Conservation (phyloP, 2,113 vertebrate genomes). For the Hippolais icterina region DNA sequence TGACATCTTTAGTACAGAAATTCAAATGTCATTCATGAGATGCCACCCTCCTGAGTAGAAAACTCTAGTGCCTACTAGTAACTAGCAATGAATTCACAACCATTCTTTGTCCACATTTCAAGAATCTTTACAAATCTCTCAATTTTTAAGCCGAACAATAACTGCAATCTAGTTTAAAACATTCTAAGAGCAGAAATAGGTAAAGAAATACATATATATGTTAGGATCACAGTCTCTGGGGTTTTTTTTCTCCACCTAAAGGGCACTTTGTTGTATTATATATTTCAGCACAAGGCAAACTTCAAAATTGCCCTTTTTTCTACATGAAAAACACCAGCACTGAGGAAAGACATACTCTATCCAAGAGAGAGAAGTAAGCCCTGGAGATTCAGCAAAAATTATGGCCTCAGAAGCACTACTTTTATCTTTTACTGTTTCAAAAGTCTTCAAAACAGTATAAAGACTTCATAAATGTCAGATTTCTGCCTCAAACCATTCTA, state of each 20-base stretch:
- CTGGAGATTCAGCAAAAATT: neutral
- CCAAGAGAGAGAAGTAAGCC: neutral
- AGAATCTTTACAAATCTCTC: neutral
- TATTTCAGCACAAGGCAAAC: neutral
- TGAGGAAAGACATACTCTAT: neutral
- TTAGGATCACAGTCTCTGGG: neutral
- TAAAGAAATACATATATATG: neutral
- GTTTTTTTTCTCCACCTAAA: neutral
- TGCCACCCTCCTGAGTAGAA: neutral
- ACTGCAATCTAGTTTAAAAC: neutral
- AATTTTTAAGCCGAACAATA: neutral
- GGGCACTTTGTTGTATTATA: neutral
- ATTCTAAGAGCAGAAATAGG: neutral
- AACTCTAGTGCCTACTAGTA: neutral
- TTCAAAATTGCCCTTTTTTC: conserved; percentile 8
- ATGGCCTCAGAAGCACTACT: neutral
- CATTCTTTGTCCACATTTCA: neutral
- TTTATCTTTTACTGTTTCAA: conserved; percentile 6
- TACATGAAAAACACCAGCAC: neutral
- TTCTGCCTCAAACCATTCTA: conserved; percentile 3
- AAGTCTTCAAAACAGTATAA: neutral
- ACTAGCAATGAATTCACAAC: neutral
- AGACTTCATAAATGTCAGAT: conserved; percentile 34
- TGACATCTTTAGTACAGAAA: neutral
- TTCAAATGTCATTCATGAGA: neutral